Percentiles rank a stretch among this genome's conserved stretches.
Conservation (phyloP, 1,140 invertebrate genomes). For the Sminthurinus signatus region DNA sequence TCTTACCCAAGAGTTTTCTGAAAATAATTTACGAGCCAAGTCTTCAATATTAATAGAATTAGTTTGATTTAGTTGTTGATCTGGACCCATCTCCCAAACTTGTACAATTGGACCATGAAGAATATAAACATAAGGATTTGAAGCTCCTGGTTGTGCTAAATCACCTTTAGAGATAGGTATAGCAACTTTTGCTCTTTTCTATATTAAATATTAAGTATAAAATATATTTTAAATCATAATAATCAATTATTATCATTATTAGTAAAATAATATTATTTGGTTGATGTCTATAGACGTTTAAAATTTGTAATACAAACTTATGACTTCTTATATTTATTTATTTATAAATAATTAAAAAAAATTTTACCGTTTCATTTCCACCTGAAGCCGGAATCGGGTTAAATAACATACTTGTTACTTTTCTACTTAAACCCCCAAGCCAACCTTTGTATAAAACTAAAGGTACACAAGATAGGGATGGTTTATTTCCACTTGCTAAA, state of each 20-base stretch:
- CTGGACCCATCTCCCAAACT: constrained; percentile 57
- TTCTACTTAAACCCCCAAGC: constrained; percentile 75
- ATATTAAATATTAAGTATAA: neutral
- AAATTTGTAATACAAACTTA: too few relatives aligned
- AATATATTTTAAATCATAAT: constrained; percentile 7
- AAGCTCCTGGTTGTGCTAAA: constrained; percentile 38
- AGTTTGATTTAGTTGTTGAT: constrained; percentile 47
- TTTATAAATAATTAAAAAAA: too few relatives aligned
- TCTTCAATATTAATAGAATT: constrained; percentile 59
- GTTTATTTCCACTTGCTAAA: constrained; percentile 52
- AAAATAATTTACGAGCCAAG: constrained; percentile 55
- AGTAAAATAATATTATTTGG: too few relatives aligned
- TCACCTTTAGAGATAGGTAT: constrained; percentile 45
- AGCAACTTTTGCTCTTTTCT: constrained; percentile 58
- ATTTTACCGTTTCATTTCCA: constrained; percentile 67
- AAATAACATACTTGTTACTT: constrained; percentile 81
- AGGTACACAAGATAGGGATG: constrained; percentile 60
- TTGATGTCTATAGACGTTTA: too few relatives aligned
- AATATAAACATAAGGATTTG: constrained; percentile 53
- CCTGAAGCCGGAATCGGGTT: constrained; percentile 63
- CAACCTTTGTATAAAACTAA: constrained; percentile 73
- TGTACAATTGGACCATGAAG: constrained; percentile 61
- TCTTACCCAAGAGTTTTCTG: constrained; percentile 56
- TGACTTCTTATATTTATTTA: too few relatives aligned
- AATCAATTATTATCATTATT: constrained; percentile 30